Base-by-base conservation (phyloP, 2,888 invertebrate genomes). In the Siphlonurus alternatus region DNA sequence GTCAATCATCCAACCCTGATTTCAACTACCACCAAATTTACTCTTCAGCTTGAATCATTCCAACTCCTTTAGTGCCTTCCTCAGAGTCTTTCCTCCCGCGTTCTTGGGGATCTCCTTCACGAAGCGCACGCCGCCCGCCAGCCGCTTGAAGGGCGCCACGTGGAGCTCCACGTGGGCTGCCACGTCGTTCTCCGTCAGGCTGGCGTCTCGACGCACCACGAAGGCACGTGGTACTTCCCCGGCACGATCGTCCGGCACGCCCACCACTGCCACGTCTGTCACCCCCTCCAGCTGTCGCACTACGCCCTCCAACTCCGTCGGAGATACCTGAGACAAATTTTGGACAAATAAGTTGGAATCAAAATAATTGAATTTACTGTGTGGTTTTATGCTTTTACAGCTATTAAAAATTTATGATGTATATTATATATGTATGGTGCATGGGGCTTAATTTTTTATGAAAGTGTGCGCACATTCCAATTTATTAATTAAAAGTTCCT, bases 301-400 rank as follows among this genome's bases (percentile, higher is more conserved):
- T 3, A 91, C 73, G 68, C 83, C 86, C 75, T 93, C 92, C 65
- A 92, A 74, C 76, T 93, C 92, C 1, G 91, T 89, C 23, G 92
- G 92, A 0, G 92, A 87, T 24, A 92, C 91, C 88, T 90, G 72
- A 59, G 77, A 67, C 66, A n/a, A 69, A 70, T 68, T 1, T 5
- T 19, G 19, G 64, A 59, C 23, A 59, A 20, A 24, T n/a, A 25
- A 56, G 2, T 65, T 61, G 10, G 64, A 65, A n/a, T 63, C 61
- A 38, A 61, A 25, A 24, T n/a, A n/a, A n/a, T n/a, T n/a, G n/a
- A n/a, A n/a, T n/a, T n/a, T n/a, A n/a, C n/a, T n/a, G n/a, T n/a
- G n/a, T n/a, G n/a, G n/a, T n/a, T n/a, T n/a, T n/a, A n/a, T n/a
- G n/a, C n/a, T n/a, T n/a, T n/a, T n/a, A n/a, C n/a, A n/a, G n/a